A percentile compares a stretch with the other conserved stretches of the same genome.
phyloP scores from a whole-genome alignment of 2,888 invertebrate species.

The Callyntrura sp. region DNA sequence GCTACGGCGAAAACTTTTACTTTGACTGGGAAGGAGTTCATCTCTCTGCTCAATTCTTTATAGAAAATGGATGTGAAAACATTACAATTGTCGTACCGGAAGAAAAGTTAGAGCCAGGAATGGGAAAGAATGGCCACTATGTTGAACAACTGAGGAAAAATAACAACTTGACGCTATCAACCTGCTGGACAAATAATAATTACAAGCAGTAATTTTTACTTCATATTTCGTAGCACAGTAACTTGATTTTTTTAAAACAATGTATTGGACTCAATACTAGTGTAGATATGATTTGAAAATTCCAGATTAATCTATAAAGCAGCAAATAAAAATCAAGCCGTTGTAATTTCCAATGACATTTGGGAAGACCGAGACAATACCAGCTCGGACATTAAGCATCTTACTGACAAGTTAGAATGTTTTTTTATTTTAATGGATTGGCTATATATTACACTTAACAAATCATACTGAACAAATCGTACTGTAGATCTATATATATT shows the following conservation, averaged over 20 bases:
- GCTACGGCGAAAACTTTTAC: neutral
- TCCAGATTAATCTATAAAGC: neutral
- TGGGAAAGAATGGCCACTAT: neutral
- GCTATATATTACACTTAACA: no score
- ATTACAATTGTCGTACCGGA: neutral
- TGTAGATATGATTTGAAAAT: neutral
- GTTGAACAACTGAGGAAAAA: neutral
- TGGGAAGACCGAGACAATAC: neutral
- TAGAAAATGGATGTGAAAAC: neutral
- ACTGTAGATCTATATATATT: no score
- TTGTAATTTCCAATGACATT: neutral
- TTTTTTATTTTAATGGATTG: no score
- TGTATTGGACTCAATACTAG: neutral
- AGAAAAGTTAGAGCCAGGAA: neutral
- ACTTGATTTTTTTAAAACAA: neutral
- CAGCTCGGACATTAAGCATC: no score
- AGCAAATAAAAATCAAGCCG: neutral
- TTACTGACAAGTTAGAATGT: no score
- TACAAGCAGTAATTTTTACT: neutral
- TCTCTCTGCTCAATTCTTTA: neutral
- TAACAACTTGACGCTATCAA: neutral
- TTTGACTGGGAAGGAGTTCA: constrained; percentile 24
- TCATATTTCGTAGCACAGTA: no score
- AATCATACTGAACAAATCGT: no score
- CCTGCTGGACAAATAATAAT: neutral